These are phyloP conservation scores for Dicyrtoma fusca DNA, from an alignment of 2,888 invertebrate genomes.

Conservation along the genomic window DNA sequence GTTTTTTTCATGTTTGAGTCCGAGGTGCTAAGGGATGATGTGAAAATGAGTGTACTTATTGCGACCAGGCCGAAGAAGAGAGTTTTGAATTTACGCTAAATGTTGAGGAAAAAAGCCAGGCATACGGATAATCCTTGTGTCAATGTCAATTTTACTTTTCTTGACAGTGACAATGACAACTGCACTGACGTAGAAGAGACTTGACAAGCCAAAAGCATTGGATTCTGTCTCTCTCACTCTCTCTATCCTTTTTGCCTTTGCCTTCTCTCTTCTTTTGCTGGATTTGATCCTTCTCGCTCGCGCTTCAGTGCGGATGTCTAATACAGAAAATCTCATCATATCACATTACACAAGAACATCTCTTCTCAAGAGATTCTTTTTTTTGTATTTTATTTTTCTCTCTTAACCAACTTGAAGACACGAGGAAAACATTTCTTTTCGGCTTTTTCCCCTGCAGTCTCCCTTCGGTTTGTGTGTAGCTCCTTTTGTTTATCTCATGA, in stretches of 20 bases:
- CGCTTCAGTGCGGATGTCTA: conserved; percentile 29
- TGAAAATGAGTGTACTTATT: no score
- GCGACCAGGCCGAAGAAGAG: not conserved
- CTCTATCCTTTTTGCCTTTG: not conserved
- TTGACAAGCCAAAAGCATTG: conserved; percentile 18
- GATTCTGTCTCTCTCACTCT: not conserved
- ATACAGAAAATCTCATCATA: conserved; percentile 26
- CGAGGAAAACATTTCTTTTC: conserved; percentile 31
- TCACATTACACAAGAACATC: conserved; percentile 24
- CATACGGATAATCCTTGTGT: conserved; percentile 38
- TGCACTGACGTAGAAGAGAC: conserved; percentile 24
- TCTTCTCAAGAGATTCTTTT: conserved; percentile 32
- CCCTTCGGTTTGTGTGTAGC: not conserved
- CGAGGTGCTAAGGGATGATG: no score
- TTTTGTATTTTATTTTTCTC: conserved; percentile 7
- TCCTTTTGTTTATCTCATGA: conserved; percentile 31
- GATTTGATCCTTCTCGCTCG: not conserved
- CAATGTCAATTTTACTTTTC: conserved; percentile 34
- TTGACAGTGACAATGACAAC: conserved; percentile 38
- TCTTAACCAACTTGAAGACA: conserved; percentile 6
- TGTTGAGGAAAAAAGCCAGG: conserved; percentile 21
- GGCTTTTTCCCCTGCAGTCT: conserved; percentile 12
- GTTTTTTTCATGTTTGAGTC: no score
- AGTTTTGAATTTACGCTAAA: not conserved
- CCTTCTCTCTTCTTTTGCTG: conserved; percentile 16